Percentiles rank a stretch among this genome's conserved stretches.
Conservation (phyloP, 2,113 vertebrate species). For the Microcebus murinus region DNA sequence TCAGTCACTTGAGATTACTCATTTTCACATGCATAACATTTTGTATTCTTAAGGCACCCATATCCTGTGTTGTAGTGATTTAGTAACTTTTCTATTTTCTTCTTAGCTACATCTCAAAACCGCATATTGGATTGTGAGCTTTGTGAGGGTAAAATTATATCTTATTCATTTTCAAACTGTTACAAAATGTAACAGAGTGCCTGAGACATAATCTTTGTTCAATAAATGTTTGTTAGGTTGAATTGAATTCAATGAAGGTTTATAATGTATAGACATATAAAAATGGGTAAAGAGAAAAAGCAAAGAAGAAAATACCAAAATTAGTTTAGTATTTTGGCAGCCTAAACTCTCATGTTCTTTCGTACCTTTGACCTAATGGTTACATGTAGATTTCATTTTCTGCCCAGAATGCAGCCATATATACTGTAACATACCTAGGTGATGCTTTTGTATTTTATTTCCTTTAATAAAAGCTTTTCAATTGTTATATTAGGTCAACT, state of each 20-base stretch:
- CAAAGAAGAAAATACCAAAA: background rate
- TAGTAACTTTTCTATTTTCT: background rate
- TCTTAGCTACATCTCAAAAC: background rate
- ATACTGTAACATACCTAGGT: background rate
- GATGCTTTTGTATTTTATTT: constrained; percentile 10
- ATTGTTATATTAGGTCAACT: background rate
- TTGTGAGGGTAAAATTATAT: background rate
- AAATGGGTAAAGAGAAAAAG: background rate
- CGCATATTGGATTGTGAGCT: background rate
- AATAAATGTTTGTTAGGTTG: background rate
- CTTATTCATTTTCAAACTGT: background rate
- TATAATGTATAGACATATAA: background rate
- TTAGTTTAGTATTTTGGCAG: background rate
- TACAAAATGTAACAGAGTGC: background rate
- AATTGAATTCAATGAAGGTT: constrained; percentile 1
- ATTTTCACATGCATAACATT: background rate
- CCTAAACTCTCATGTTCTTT: background rate
- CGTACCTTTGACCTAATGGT: background rate
- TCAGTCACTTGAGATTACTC: background rate
- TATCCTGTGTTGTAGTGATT: background rate
- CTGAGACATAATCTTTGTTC: background rate
- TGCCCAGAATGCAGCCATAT: background rate
- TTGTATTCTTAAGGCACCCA: background rate
- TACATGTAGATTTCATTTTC: background rate
- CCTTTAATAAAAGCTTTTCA: background rate